Evolutionary conservation across 2,888 invertebrate genomes (phyloP).

Genomic region (Parnassius mnemosyne): DNA sequence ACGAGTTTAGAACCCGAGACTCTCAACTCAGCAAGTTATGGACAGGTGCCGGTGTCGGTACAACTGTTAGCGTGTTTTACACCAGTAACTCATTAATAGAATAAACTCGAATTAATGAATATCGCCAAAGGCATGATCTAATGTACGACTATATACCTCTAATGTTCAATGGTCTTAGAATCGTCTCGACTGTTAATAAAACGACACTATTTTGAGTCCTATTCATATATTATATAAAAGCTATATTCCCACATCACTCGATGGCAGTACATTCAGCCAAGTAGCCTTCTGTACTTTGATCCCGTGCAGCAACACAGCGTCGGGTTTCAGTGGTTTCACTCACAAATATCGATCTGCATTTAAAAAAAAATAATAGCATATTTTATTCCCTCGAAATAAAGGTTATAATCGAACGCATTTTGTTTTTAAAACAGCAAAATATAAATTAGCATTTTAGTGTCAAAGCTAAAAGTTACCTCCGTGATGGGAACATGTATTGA

Average conservation of each 20-base stretch:
- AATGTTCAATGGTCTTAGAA: conserved; percentile 21
- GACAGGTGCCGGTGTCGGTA: conserved; percentile 14
- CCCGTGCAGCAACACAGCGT: conserved; percentile 40
- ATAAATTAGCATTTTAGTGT: conserved; percentile 42
- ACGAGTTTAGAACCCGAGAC: conserved; percentile 16
- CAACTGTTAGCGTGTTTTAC: conserved; percentile 18
- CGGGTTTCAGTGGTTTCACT: conserved; percentile 59
- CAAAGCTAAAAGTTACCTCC: conserved; percentile 46
- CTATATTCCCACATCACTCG: neutral
- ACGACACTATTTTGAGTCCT: conserved; percentile 15
- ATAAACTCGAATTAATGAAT: conserved; percentile 24
- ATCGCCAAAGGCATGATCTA: conserved; percentile 18
- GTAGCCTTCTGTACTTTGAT: conserved; percentile 31
- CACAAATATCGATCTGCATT: conserved; percentile 29
- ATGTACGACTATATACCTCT: conserved; percentile 9
- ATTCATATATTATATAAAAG: neutral
- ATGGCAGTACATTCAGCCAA: conserved; percentile 6
- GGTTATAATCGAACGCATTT: conserved; percentile 27
- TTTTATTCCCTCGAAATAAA: conserved; percentile 24
- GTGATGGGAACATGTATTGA: conserved; percentile 55
- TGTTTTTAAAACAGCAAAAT: conserved; percentile 17
- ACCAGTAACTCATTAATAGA: conserved; percentile 25
- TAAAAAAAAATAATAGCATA: conserved; percentile 23
- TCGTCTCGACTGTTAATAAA: conserved; percentile 3
- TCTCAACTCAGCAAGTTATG: conserved; percentile 7